Evolutionary conservation across 2,113 vertebrate species (phyloP), one percentile per base, ranked within the genome.

Genomic region (Noturus placidus): DNA sequence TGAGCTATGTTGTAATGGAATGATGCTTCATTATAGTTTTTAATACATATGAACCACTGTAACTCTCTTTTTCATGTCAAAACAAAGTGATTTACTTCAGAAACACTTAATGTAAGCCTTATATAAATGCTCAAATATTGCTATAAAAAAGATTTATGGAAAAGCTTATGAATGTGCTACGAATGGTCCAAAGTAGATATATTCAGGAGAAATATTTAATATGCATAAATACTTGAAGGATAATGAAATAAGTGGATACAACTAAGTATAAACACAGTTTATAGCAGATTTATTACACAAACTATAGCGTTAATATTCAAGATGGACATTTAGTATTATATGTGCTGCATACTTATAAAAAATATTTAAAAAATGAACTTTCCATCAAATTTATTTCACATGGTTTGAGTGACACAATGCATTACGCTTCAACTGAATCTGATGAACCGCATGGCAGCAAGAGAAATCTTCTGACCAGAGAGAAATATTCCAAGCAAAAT

Each of bases 401-500:
- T 38, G 50, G 35, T 86, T 86, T 82, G 86, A 88, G 65, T 82
- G 86, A 65, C 83, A 89, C 59, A 14, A 72, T 83, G 54, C 59
- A 83, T 90, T 79, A 52, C 35, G 67, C 57, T 15, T 61, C 38
- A 86, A 79, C 25, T 69, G 19, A n/a, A 27, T 78, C 61, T 50
- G 19, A 59, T 70, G 78, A 74, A 46, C 56, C 42, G 56, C 89
- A 46, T 35, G 19, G 52, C 65, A 74, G 74, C 0, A 50, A n/a
- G 46, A 77, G 14, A 54, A 30, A 30, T 54, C 50, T n/a, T 56
- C 76, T 19, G 22, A 50, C 27, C 27, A 38, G 83, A 83, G 63
- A 90, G 10, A 72, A 76, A 88, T 80, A 87, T 87, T 88, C 83
- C 27, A 54, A 30, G 27, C 63, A 19, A 80, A 87, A 56, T 69